phyloP scores from a whole-genome alignment of 2,113 vertebrate genomes.

The Lethenteron reissneri region DNA sequence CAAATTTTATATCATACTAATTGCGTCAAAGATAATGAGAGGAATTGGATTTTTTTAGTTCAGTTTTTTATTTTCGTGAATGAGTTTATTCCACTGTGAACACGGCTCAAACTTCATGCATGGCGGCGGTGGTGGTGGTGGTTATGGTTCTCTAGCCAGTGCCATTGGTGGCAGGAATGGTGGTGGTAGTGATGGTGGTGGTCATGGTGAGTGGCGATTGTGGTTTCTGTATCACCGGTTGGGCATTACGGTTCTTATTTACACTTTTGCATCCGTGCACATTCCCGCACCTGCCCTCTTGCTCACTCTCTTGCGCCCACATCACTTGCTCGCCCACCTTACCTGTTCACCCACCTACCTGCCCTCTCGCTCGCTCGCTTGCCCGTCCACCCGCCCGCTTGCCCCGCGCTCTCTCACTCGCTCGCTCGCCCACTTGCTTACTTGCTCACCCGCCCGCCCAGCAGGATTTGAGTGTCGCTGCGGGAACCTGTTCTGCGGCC shows the following conservation, averaged over 20 bases:
- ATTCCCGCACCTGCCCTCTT: neutral
- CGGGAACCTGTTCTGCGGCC: slow-evolving; percentile 90
- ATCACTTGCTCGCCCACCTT: neutral
- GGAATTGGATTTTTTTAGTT: too few species aligned
- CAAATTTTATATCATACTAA: too few species aligned
- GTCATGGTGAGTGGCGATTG: too few species aligned
- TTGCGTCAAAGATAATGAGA: too few species aligned
- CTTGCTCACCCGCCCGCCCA: neutral
- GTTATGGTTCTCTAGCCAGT: too few species aligned
- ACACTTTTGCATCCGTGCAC: neutral
- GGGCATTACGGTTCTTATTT: neutral
- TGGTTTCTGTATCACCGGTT: too few species aligned
- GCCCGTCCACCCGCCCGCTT: neutral
- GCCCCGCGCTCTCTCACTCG: neutral
- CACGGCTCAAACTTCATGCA: too few species aligned
- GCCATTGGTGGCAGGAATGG: too few species aligned
- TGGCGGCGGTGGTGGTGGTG: too few species aligned
- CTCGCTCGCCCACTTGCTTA: neutral
- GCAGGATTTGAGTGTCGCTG: slow-evolving; percentile 86
- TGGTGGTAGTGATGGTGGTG: too few species aligned
- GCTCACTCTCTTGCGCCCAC: neutral
- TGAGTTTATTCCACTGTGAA: too few species aligned
- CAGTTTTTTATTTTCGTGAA: too few species aligned
- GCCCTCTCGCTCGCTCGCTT: neutral
- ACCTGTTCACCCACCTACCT: neutral